Percentiles rank a stretch among this genome's conserved stretches.
phyloP scores from a whole-genome alignment of 1,140 invertebrate species.

The Aricia agestis region DNA sequence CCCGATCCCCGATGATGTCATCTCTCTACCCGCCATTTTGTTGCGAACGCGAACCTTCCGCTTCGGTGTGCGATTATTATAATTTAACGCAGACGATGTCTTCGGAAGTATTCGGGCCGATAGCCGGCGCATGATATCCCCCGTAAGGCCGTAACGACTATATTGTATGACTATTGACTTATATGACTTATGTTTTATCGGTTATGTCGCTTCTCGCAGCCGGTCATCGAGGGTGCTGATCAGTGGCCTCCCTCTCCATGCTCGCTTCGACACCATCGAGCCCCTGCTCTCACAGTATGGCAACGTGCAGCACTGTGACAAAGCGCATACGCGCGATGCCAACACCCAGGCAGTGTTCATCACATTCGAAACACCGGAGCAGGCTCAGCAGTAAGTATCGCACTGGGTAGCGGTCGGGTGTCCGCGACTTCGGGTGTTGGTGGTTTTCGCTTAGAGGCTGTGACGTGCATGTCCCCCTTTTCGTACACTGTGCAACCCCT shows the following conservation, averaged over 20 bases:
- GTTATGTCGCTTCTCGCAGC: conserved; percentile 78
- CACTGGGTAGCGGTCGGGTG: conserved; percentile 25
- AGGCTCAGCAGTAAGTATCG: conserved; percentile 91
- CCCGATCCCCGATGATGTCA: conserved; percentile 55
- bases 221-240: conserved; percentile 89
- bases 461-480: conserved; percentile 27
- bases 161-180: too few species aligned
- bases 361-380: conserved; percentile 91
- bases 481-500: conserved; percentile 5
- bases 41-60: conserved; percentile 34
- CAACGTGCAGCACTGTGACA: conserved; percentile 89
- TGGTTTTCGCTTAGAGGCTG: conserved; percentile 32
- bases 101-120: neutral
- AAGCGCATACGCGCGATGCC: conserved; percentile 85
- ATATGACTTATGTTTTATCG: conserved; percentile 17
- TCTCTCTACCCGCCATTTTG: conserved; percentile 64
- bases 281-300: conserved; percentile 87
- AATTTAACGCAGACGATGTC: neutral
- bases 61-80: conserved; percentile 4
- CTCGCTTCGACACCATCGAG: conserved; percentile 90
- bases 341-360: conserved; percentile 87
- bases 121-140: neutral
- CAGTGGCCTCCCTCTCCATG: conserved; percentile 89
- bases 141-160: neutral
- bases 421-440: conserved; percentile 85